These are phyloP conservation scores for Creontiades dilutus DNA, from an alignment of 2,888 invertebrate genomes.

Conservation along the genomic window DNA sequence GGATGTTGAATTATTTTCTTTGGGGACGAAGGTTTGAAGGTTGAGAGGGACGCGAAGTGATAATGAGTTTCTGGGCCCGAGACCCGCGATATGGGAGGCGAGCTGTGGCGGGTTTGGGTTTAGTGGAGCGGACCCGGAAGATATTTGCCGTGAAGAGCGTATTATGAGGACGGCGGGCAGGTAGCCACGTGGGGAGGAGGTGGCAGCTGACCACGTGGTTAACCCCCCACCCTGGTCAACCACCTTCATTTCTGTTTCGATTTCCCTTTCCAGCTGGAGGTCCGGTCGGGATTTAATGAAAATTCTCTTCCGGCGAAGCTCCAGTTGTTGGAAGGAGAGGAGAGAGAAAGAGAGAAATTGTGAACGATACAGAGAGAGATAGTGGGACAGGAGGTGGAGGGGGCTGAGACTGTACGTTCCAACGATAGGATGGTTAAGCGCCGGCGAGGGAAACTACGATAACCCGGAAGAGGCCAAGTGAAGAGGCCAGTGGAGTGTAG, in stretches of 20 bases:
- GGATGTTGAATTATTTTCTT: neutral
- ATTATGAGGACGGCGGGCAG: neutral
- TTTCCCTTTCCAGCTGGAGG: neutral
- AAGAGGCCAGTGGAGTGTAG: neutral
- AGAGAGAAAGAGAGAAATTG: neutral
- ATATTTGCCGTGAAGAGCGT: slow-evolving; percentile 33
- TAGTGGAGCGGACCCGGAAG: neutral
- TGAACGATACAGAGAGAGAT: neutral
- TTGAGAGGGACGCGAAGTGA: neutral
- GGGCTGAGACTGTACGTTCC: neutral
- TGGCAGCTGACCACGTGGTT: neutral
- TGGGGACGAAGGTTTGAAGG: neutral
- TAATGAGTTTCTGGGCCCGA: neutral
- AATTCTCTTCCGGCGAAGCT: slow-evolving; percentile 28
- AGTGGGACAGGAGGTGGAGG: neutral
- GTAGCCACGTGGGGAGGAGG: neutral
- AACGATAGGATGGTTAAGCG: neutral
- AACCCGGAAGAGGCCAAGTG: neutral
- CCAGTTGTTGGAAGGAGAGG: too few relatives aligned
- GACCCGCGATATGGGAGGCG: slow-evolving; percentile 18
- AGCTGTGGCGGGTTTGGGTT: neutral
- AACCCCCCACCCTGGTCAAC: neutral
- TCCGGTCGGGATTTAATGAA: slow-evolving; percentile 36
- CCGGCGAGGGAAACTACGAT: neutral
- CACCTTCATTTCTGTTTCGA: slow-evolving; percentile 34